Conservation (phyloP, 2,888 invertebrate species). For the Sinopyrophorus schimmeli region DNA sequence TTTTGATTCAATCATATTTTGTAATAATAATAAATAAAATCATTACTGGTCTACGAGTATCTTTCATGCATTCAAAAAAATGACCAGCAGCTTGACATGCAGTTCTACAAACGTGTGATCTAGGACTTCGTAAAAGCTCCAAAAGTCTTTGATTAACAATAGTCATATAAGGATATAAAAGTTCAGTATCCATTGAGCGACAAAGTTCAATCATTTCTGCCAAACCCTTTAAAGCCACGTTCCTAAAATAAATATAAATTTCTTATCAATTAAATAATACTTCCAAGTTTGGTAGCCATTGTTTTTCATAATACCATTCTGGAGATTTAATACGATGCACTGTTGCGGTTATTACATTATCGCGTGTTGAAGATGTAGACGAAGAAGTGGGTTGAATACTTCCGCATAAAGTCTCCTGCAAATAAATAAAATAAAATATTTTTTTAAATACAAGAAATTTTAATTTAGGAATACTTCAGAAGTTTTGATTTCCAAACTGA, state of each 20-base stretch:
- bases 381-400: slow-evolving; percentile 17
- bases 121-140: slow-evolving; percentile 51
- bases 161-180: slow-evolving; percentile 50
- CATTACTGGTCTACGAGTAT: slow-evolving; percentile 54
- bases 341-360: slow-evolving; percentile 32
- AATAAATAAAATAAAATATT: not conserved
- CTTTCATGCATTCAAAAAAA: slow-evolving; percentile 52
- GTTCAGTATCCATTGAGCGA: slow-evolving; percentile 40
- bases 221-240: slow-evolving; percentile 47
- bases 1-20: not conserved
- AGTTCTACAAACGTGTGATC: slow-evolving; percentile 53
- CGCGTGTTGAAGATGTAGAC: slow-evolving; percentile 21
- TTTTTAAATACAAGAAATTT: too few relatives aligned
- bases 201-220: slow-evolving; percentile 51
- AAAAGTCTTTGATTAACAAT: slow-evolving; percentile 51
- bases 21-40: too few relatives aligned
- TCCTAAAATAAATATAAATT: slow-evolving; percentile 42
- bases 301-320: slow-evolving; percentile 48
- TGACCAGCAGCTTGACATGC: slow-evolving; percentile 54
- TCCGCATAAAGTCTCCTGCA: slow-evolving; percentile 25
- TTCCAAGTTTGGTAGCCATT: too few relatives aligned
- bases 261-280: slow-evolving; percentile 43
- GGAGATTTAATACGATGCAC: slow-evolving; percentile 41
- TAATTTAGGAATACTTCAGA: slow-evolving; percentile 28
- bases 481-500: slow-evolving; percentile 25